Percentiles rank a stretch among this genome's conserved stretches.
These are phyloP conservation scores for Microctenopoma stevenorrisi DNA, from an alignment of 2,797 vertebrate species.

Conservation along the genomic window DNA sequence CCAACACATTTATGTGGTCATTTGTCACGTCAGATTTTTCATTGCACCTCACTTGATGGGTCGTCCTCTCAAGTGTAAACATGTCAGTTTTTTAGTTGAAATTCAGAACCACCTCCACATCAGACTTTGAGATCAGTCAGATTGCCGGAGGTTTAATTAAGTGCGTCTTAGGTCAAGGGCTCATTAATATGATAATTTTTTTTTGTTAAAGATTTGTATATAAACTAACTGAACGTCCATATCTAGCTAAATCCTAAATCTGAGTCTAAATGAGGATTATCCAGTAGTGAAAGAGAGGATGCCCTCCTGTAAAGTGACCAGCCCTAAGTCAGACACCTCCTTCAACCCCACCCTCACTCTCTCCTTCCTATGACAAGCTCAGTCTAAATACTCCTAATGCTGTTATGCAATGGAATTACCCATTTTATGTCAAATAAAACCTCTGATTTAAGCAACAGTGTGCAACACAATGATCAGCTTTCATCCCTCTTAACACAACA, in stretches of 20 bases:
- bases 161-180: constrained; percentile 21
- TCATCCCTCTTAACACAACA: constrained; percentile 75
- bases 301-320: constrained; percentile 65
- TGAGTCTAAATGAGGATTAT: constrained; percentile 65
- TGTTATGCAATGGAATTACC: constrained; percentile 78
- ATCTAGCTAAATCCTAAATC: constrained; percentile 59
- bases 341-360: constrained; percentile 12
- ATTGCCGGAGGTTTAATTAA: constrained; percentile 42
- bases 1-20: constrained; percentile 9
- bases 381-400: constrained; percentile 74
- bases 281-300: constrained; percentile 65
- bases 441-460: constrained; percentile 58
- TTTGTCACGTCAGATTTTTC: constrained; percentile 16
- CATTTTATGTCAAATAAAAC: constrained; percentile 78
- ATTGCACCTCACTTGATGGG: background rate
- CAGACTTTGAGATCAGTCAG: constrained; percentile 27
- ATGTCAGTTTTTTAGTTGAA: constrained; percentile 19
- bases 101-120: constrained; percentile 16
- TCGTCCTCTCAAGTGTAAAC: background rate
- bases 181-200: constrained; percentile 44
- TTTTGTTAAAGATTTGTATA: constrained; percentile 35
- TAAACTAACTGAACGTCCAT: constrained; percentile 48
- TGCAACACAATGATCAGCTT: constrained; percentile 74
- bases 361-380: constrained; percentile 59
- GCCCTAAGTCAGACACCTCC: constrained; percentile 19